Conservation (phyloP, 2,113 vertebrate genomes). For the Psilopogon haemacephalus region DNA sequence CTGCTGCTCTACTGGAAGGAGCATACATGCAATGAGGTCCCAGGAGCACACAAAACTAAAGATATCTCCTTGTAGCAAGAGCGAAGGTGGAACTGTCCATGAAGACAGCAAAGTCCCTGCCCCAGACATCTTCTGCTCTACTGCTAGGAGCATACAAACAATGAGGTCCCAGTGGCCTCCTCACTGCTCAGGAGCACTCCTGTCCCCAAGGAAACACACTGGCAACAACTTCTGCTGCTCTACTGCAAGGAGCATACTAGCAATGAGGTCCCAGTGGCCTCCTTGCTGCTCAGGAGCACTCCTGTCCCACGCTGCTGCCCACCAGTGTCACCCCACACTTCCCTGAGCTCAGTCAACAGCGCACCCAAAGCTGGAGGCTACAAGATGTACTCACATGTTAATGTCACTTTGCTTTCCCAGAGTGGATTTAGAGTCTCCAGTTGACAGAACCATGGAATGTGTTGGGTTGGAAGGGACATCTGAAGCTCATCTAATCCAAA, state of each 20-base stretch:
- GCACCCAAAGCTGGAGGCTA: not conserved
- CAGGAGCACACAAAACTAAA: not conserved
- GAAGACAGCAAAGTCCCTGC: not conserved
- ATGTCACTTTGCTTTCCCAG: not conserved
- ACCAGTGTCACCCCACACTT: not conserved
- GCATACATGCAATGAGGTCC: not conserved
- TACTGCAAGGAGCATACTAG: accelerated
- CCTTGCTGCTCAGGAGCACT: not conserved
- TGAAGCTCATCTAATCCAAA: too few relatives aligned
- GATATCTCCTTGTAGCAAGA: accelerated
- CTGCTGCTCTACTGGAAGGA: not conserved
- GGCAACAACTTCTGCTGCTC: not conserved
- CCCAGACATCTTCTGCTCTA: not conserved
- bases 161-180: not conserved
- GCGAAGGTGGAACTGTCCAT: not conserved
- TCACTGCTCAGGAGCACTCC: not conserved
- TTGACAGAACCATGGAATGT: too few relatives aligned
- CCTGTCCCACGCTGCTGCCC: not conserved
- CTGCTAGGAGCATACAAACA: accelerated
- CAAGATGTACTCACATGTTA: not conserved
- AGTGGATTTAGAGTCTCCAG: not conserved
- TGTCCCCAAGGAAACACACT: accelerated
- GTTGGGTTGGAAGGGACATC: too few relatives aligned
- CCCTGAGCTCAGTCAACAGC: not conserved
- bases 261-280: not conserved